Percentiles rank a stretch among this genome's conserved stretches.
Conservation (phyloP, 2,113 vertebrate genomes). For the Lophochroa leadbeateri region DNA sequence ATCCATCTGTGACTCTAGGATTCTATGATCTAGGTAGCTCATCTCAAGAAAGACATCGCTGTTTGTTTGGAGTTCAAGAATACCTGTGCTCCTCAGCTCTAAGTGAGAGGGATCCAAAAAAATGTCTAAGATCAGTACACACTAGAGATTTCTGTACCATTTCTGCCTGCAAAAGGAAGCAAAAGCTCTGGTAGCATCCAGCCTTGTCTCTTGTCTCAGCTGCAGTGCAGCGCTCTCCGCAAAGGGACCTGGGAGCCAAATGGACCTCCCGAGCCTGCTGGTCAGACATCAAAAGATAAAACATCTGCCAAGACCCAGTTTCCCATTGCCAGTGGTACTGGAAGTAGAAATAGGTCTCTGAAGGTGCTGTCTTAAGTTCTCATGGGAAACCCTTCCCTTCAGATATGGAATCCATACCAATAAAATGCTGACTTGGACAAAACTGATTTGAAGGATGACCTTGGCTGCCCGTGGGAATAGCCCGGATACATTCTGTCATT, state of each 20-base stretch:
- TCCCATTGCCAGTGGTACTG: background rate
- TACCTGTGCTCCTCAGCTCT: no score
- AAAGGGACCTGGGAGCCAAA: background rate
- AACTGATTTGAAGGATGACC: background rate
- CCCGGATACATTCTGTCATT: background rate
- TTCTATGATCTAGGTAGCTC: no score
- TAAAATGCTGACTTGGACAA: background rate
- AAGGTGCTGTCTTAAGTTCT: background rate
- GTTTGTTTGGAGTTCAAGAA: no score
- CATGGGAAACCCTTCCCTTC: no score
- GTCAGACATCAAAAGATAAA: background rate
- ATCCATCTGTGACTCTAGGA: no score
- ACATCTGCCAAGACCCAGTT: background rate
- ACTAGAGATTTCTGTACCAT: no score
- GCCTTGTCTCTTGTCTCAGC: background rate
- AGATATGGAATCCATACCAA: no score
- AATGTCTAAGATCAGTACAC: no score
- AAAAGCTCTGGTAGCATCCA: no score
- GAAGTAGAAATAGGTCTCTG: background rate
- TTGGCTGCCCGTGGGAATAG: accelerated
- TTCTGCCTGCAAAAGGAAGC: no score
- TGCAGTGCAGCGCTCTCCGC: background rate
- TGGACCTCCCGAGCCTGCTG: background rate
- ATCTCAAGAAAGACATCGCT: no score
- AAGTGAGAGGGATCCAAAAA: no score